Evolutionary conservation across 1,140 invertebrate species (phyloP).

Genomic region (Caerostris extrusa): DNA sequence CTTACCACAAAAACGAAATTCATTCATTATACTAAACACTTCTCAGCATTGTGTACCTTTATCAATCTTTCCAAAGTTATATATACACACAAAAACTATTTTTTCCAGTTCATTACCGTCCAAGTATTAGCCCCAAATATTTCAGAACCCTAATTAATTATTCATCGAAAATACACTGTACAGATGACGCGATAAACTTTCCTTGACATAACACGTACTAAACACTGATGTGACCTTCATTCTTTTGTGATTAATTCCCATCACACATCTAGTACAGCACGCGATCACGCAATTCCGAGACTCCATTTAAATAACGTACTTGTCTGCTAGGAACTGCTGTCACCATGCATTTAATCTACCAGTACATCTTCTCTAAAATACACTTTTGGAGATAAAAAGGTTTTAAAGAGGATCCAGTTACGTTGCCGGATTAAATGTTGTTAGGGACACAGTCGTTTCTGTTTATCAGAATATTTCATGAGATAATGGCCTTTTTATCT

Average conservation of each 20-base stretch:
- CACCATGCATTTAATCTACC: slow-evolving; percentile 42
- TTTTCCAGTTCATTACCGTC: not conserved
- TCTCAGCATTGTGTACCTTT: not conserved
- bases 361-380: slow-evolving; percentile 4
- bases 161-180: slow-evolving; percentile 56
- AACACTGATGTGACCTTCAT: slow-evolving; percentile 70
- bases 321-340: not conserved
- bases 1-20: no score
- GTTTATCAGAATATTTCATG: not conserved
- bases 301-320: slow-evolving; percentile 4
- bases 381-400: not conserved
- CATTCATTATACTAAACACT: no score
- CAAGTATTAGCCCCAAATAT: not conserved
- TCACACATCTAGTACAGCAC: slow-evolving; percentile 17
- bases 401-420: not conserved
- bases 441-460: not conserved
- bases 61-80: not conserved
- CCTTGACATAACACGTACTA: slow-evolving; percentile 76
- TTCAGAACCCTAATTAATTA: slow-evolving; percentile 34
- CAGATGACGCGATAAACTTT: slow-evolving; percentile 71
- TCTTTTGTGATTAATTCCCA: slow-evolving; percentile 68
- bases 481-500: no score
- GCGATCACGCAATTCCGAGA: slow-evolving; percentile 59
- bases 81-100: not conserved
- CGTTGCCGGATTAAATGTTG: not conserved